Percentiles rank a stretch among this genome's conserved stretches.
phyloP scores from a whole-genome alignment of 2,888 invertebrate species.

The Ectobius pallidus region DNA sequence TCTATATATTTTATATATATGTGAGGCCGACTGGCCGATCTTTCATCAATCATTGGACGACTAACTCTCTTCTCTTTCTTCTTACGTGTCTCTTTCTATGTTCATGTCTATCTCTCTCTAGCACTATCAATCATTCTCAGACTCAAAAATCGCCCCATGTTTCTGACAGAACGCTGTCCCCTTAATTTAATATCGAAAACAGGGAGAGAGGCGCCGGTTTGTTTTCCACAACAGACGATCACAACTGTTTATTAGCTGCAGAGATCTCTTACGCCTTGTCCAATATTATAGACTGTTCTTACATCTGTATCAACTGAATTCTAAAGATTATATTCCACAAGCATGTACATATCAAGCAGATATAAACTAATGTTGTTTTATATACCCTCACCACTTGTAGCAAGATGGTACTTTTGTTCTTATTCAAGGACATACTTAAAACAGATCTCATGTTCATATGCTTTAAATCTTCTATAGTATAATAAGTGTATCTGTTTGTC shows the following conservation, averaged over 20 bases:
- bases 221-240: not conserved
- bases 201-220: not conserved
- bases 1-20: conserved; percentile 8
- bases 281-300: too few relatives aligned
- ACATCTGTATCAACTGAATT: too few relatives aligned
- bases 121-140: conserved; percentile 42
- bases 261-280: too few relatives aligned
- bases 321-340: too few relatives aligned
- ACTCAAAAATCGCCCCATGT: conserved; percentile 41
- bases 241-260: not conserved
- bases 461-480: too few relatives aligned
- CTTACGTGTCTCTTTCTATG: not conserved
- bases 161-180: conserved; percentile 43
- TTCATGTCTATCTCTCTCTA: conserved; percentile 13
- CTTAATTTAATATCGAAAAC: conserved; percentile 44
- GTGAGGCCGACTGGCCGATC: conserved; percentile 24
- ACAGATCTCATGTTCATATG: too few relatives aligned
- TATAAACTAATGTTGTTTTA: too few relatives aligned
- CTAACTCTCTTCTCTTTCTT: conserved; percentile 14
- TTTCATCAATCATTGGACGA: conserved; percentile 28
- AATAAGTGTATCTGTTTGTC: too few relatives aligned
- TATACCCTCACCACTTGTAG: too few relatives aligned
- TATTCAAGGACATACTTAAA: too few relatives aligned
- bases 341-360: too few relatives aligned
- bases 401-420: too few relatives aligned